phyloP scores from a whole-genome alignment of 2,888 invertebrate species.

The Octonoba sinensis region DNA sequence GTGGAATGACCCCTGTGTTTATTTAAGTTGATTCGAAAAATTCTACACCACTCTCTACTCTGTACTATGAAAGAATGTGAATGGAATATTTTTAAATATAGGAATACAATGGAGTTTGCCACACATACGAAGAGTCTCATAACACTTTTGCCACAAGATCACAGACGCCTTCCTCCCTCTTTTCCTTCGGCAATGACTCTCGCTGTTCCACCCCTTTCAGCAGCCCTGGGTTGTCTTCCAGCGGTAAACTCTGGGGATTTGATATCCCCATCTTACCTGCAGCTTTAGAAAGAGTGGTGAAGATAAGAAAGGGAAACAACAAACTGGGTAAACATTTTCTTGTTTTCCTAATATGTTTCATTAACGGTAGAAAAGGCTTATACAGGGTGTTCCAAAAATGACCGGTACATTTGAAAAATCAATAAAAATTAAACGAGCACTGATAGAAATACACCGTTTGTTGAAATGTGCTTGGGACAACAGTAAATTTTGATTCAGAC shows the following conservation, averaged over 20 bases:
- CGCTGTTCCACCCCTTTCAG: constrained; percentile 65
- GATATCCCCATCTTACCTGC: constrained; percentile 72
- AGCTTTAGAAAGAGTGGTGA: constrained; percentile 75
- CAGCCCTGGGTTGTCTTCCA: constrained; percentile 54
- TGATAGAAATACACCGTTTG: too few species aligned
- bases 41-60: too few species aligned
- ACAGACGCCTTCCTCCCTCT: constrained; percentile 63
- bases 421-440: too few species aligned
- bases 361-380: not conserved
- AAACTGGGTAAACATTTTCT: constrained; percentile 72
- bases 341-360: not conserved
- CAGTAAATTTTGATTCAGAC: too few species aligned
- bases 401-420: too few species aligned
- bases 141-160: constrained; percentile 45
- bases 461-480: too few species aligned
- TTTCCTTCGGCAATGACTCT: constrained; percentile 63
- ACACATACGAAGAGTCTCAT: constrained; percentile 44
- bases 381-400: not conserved
- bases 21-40: too few species aligned
- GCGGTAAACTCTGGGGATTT: constrained; percentile 52
- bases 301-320: constrained; percentile 75
- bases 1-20: too few species aligned
- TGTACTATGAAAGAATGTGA: not conserved
- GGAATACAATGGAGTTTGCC: constrained; percentile 57
- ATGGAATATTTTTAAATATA: not conserved